These are phyloP conservation scores for Habrosyne pyritoides DNA, from an alignment of 2,888 invertebrate genomes.

Conservation along the genomic window DNA sequence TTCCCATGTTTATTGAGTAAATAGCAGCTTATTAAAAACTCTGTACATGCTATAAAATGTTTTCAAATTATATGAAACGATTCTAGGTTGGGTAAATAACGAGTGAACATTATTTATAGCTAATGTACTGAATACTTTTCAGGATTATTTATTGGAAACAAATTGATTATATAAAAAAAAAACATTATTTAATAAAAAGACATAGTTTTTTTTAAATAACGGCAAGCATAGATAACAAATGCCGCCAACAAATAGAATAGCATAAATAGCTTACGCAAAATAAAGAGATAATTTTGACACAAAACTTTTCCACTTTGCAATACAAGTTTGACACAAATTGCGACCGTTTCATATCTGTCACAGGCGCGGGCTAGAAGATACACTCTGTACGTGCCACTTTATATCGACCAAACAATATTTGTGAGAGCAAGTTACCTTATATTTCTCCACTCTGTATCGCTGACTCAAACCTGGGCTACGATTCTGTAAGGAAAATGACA, in stretches of 20 bases:
- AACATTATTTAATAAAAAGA: neutral
- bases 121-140: no score
- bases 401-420: neutral
- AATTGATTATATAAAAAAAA: neutral
- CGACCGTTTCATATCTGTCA: neutral
- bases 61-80: neutral
- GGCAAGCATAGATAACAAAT: neutral
- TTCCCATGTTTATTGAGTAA: neutral
- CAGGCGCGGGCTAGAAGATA: neutral
- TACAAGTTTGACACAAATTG: slow-evolving; percentile 3
- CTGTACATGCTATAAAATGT: neutral
- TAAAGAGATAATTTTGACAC: neutral
- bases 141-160: no score
- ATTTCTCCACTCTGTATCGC: neutral
- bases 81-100: neutral
- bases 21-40: neutral
- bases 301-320: neutral
- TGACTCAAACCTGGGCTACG: no score
- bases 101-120: no score
- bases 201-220: neutral
- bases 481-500: no score
- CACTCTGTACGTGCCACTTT: neutral
- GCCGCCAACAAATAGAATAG: neutral
- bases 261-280: neutral
- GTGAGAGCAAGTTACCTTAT: neutral